phyloP scores from a whole-genome alignment of 92 coral and sea anemone species.

The Porites divaricata region DNA sequence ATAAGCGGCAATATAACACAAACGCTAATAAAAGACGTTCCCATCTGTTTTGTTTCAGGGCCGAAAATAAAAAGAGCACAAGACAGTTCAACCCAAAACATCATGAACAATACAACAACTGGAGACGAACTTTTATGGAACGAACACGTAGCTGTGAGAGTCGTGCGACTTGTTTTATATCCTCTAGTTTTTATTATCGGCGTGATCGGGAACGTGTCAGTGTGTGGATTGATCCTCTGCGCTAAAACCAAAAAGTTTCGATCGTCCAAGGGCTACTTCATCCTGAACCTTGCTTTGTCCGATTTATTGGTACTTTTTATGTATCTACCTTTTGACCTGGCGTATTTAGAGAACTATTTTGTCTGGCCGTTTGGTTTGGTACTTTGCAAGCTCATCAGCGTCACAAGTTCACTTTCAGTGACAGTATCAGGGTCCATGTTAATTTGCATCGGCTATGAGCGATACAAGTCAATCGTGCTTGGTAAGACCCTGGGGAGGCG shows the following conservation, averaged over 20 bases:
- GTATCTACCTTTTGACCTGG: slow-evolving; percentile 81
- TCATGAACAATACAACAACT: slow-evolving; percentile 61
- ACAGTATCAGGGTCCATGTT: slow-evolving; percentile 82
- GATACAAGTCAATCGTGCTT: slow-evolving; percentile 74
- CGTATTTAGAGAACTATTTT: slow-evolving; percentile 73
- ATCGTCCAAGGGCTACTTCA: slow-evolving; percentile 79
- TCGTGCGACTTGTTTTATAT: slow-evolving; percentile 69
- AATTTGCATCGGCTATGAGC: slow-evolving; percentile 73
- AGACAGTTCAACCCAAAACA: neutral
- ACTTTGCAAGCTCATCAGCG: slow-evolving; percentile 80
- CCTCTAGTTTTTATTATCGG: slow-evolving; percentile 78
- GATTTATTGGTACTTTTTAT: slow-evolving; percentile 75
- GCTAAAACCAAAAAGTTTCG: slow-evolving; percentile 53
- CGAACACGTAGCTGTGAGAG: slow-evolving; percentile 68
- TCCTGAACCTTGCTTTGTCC: slow-evolving; percentile 79
- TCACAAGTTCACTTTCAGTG: slow-evolving; percentile 65
- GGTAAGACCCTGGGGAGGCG: slow-evolving; percentile 49
- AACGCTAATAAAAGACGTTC: neutral
- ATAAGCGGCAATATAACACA: neutral
- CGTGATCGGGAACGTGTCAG: slow-evolving; percentile 70
- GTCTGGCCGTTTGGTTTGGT: slow-evolving; percentile 83
- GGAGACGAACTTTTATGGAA: slow-evolving; percentile 9
- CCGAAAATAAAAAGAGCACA: neutral
- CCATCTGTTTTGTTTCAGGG: slow-evolving; percentile 3
- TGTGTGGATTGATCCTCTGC: slow-evolving; percentile 65